A percentile compares a stretch with the other conserved stretches of the same genome.
These are phyloP conservation scores for Lycocerus yunnanus DNA, from an alignment of 2,888 invertebrate genomes.

Conservation along the genomic window DNA sequence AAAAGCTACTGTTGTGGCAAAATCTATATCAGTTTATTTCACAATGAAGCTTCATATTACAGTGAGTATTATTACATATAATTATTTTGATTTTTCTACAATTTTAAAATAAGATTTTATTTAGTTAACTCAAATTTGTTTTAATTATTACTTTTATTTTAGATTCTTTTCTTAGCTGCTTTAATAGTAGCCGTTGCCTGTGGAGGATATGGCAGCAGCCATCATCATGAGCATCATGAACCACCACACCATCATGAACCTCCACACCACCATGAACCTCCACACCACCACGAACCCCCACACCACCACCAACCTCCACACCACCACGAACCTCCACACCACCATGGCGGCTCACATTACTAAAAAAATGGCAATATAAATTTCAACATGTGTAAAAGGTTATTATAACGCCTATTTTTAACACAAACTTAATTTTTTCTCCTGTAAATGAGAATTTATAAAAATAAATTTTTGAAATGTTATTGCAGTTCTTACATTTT, in stretches of 20 bases:
- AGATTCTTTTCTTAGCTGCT: not conserved
- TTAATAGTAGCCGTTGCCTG: not conserved
- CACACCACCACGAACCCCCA: not conserved
- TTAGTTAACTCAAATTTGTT: too few relatives aligned
- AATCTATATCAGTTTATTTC: not conserved
- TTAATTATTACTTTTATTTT: not conserved
- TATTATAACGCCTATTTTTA: too few relatives aligned
- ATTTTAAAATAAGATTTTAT: too few relatives aligned
- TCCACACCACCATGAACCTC: not conserved
- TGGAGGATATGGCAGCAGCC: not conserved
- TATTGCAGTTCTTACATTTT: too few relatives aligned
- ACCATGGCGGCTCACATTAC: not conserved
- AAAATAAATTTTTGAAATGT: too few relatives aligned
- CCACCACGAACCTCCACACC: not conserved
- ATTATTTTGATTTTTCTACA: too few relatives aligned
- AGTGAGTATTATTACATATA: not conserved
- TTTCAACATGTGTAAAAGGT: not conserved
- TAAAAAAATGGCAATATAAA: not conserved
- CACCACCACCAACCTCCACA: not conserved
- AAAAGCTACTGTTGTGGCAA: not conserved
- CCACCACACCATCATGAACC: not conserved
- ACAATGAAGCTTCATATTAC: not conserved
- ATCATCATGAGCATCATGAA: not conserved
- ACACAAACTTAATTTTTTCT: too few relatives aligned
- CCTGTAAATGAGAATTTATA: too few relatives aligned